Conservation (phyloP, 2,113 vertebrate species). For the Phylloscopus trochiloides region DNA sequence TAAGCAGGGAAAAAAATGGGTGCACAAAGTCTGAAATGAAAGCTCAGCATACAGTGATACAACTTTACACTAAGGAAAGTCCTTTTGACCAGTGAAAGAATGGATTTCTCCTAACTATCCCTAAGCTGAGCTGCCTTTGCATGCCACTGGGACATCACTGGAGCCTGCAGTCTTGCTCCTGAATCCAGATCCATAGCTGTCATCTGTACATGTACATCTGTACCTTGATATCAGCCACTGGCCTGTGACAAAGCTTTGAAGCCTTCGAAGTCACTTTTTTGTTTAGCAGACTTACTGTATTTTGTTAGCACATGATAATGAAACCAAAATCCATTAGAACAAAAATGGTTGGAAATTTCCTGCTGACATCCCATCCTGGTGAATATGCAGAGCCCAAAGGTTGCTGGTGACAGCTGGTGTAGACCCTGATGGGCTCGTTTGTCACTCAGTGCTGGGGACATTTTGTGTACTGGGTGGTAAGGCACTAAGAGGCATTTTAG, state of each 20-base stretch:
- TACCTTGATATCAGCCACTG: background rate
- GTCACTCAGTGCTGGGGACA: background rate
- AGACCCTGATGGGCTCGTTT: fast-evolving
- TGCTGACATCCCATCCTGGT: background rate
- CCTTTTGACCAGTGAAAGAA: background rate
- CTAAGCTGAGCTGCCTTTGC: background rate
- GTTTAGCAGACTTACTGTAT: background rate
- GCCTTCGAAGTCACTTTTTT: background rate
- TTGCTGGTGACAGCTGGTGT: fast-evolving
- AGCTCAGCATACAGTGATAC: background rate
- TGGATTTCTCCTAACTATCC: background rate
- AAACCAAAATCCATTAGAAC: background rate
- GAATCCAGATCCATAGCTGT: background rate
- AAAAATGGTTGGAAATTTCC: background rate
- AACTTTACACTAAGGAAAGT: background rate
- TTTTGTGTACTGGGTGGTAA: fast-evolving
- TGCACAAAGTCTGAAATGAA: background rate
- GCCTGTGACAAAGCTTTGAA: background rate
- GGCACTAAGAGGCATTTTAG: background rate
- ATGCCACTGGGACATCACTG: background rate
- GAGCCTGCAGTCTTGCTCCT: background rate
- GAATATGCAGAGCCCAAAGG: background rate
- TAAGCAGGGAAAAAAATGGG: background rate
- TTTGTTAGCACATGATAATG: background rate
- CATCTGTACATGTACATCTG: fast-evolving